Conservation (phyloP, 1,140 invertebrate species). For the Mycetomoellerius zeteki region DNA sequence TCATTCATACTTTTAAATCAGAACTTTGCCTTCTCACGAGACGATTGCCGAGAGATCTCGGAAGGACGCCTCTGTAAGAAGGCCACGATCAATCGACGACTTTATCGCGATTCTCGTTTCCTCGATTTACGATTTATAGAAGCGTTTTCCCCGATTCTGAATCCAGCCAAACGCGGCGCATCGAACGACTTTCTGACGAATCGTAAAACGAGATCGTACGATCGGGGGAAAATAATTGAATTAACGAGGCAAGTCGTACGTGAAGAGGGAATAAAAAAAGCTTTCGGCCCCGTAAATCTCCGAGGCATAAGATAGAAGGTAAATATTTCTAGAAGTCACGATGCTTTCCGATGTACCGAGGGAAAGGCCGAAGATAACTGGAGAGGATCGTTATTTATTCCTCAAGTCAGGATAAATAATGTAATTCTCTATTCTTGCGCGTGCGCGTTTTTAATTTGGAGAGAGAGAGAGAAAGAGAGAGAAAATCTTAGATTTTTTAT, state of each 20-base stretch:
- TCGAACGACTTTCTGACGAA: slow-evolving; percentile 56
- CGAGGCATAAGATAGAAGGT: slow-evolving; percentile 63
- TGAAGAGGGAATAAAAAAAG: slow-evolving; percentile 65
- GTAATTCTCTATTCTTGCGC: background rate
- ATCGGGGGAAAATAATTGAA: slow-evolving; percentile 55
- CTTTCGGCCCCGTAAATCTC: slow-evolving; percentile 59
- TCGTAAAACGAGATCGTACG: slow-evolving; percentile 60
- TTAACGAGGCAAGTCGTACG: slow-evolving; percentile 66
- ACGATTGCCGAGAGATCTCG: background rate
- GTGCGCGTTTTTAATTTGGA: slow-evolving; percentile 16
- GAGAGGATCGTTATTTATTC: slow-evolving; percentile 13
- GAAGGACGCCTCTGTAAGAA: slow-evolving; percentile 8
- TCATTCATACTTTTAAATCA: slow-evolving; percentile 16
- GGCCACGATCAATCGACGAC: slow-evolving; percentile 44
- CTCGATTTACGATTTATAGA: slow-evolving; percentile 63
- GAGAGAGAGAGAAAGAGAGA: no score
- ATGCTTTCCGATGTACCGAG: background rate
- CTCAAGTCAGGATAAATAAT: slow-evolving; percentile 15
- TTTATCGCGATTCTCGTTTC: slow-evolving; percentile 62
- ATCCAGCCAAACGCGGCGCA: slow-evolving; percentile 51
- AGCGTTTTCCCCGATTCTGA: slow-evolving; percentile 54
- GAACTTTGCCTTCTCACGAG: background rate
- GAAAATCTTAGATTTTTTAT: background rate
- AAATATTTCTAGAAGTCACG: slow-evolving; percentile 58
- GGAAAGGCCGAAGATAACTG: slow-evolving; percentile 2